Base-by-base conservation (phyloP, 1,140 invertebrate genomes). In the Mercenaria mercenaria region DNA sequence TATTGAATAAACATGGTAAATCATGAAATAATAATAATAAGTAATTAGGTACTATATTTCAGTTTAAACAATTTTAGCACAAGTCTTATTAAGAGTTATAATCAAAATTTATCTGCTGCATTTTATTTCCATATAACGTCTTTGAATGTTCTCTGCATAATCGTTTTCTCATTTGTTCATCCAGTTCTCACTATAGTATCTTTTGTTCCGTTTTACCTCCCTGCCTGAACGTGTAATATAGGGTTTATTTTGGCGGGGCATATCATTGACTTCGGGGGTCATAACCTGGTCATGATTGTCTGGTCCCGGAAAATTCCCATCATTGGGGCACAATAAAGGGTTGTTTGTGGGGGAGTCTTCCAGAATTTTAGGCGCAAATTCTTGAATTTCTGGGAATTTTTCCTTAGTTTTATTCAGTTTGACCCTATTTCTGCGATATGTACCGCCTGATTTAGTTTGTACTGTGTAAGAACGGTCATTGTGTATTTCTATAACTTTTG, bases 391-490 rank as follows among this genome's bases (percentile, higher is more conserved):
- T 69, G 64, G 64, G 32, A 69, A 69, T 6, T 69, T 69, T 69
- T 69, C 64, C 64, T 69, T 69, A 8, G 64, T 69, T 69, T 69
- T 69, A 26, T 69, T 69, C 64, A 69, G 64, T 26, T 69, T 69
- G 64, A 69, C 64, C 64, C 64, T 69, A 26, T 69, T 69, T 69
- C 64, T 69, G 64, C 64, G n/a, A 20, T 69, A 61, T 10, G 4
- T 61, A 61, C 59, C 59, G 20, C 59, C 59, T 61, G 59, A 6
- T 61, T 61, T 61, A 61, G 59, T 61, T n/a, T n/a, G n/a, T n/a
- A n/a, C n/a, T n/a, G n/a, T n/a, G n/a, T n/a, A n/a, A n/a, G 64
- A 69, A 34, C 29, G 64, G 64, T 69, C 64, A 69, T 69, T 20
- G 64, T 69, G 64, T 69, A 32, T 69, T 34, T 69, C 64, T 20